A percentile compares a stretch with the other conserved stretches of the same genome.
These are phyloP conservation scores for Hyperopisus bebe DNA, from an alignment of 2,113 vertebrate species.

Conservation along the genomic window DNA sequence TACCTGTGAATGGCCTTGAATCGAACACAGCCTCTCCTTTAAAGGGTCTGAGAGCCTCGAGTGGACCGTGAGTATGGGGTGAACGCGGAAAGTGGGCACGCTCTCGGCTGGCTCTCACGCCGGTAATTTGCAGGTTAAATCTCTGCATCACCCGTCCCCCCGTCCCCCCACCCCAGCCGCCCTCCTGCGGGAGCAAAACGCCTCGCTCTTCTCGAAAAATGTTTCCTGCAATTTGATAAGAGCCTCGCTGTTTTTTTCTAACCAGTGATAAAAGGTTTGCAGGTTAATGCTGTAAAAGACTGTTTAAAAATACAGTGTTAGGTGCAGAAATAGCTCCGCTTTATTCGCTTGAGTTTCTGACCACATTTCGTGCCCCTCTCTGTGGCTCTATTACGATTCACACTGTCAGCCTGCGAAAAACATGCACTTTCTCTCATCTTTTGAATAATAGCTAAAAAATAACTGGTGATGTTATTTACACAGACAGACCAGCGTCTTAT, in stretches of 20 bases:
- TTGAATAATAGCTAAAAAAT: neutral
- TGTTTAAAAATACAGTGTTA: neutral
- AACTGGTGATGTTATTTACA: neutral
- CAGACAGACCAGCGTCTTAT: neutral
- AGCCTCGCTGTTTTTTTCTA: neutral
- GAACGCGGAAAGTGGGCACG: neutral
- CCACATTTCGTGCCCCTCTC: neutral
- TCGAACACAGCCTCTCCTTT: neutral
- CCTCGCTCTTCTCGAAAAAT: slow-evolving; percentile 1
- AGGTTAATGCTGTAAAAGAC: slow-evolving; percentile 1
- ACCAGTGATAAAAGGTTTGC: neutral
- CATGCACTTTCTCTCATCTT: neutral
- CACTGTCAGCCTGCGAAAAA: neutral
- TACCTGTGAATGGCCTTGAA: neutral
- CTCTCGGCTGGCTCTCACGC: neutral
- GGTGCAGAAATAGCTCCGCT: neutral
- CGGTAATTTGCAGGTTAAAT: neutral
- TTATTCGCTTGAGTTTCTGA: neutral
- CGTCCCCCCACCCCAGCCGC: neutral
- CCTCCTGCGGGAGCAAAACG: neutral
- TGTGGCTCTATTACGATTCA: neutral
- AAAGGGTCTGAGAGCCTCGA: slow-evolving; percentile 24
- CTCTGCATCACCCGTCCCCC: neutral
- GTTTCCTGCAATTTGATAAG: slow-evolving; percentile 5
- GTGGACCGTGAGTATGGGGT: neutral